Percentiles rank a stretch among this genome's conserved stretches.
phyloP scores from a whole-genome alignment of 2,113 vertebrate genomes.

The Zosterops hypoxanthus region DNA sequence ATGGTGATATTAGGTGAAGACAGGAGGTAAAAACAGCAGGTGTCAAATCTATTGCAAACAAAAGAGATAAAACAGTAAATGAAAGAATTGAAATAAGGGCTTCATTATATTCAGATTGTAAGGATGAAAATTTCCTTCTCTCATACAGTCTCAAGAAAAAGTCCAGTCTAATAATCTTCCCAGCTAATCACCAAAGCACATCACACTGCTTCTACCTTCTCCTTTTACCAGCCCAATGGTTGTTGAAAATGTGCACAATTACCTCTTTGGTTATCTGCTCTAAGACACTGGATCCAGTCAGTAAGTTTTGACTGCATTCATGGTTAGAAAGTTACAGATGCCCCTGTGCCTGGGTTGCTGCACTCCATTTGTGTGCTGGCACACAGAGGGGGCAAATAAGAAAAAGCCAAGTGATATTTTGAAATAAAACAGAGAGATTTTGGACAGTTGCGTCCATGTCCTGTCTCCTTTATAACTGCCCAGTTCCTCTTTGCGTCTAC shows the following conservation, averaged over 20 bases:
- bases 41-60: slow-evolving; percentile 34
- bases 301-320: not conserved
- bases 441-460: not conserved
- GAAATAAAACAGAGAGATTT: not conserved
- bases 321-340: not conserved
- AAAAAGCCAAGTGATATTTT: not conserved
- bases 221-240: not conserved
- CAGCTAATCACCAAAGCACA: not conserved
- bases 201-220: not conserved
- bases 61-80: slow-evolving; percentile 7
- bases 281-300: not conserved
- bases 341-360: not conserved
- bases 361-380: not conserved
- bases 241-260: not conserved
- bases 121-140: not conserved
- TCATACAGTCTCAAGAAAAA: not conserved
- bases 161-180: not conserved
- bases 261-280: not conserved
- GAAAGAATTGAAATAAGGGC: slow-evolving; percentile 24
- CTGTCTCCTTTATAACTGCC: not conserved
- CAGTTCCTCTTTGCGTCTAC: not conserved
- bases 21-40: slow-evolving; percentile 44
- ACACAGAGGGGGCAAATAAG: not conserved
- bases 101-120: slow-evolving; percentile 15
- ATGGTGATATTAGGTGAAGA: not conserved